Percentiles rank a stretch among this genome's conserved stretches.
phyloP scores from a whole-genome alignment of 2,113 vertebrate species.

The Cnemophilus loriae region DNA sequence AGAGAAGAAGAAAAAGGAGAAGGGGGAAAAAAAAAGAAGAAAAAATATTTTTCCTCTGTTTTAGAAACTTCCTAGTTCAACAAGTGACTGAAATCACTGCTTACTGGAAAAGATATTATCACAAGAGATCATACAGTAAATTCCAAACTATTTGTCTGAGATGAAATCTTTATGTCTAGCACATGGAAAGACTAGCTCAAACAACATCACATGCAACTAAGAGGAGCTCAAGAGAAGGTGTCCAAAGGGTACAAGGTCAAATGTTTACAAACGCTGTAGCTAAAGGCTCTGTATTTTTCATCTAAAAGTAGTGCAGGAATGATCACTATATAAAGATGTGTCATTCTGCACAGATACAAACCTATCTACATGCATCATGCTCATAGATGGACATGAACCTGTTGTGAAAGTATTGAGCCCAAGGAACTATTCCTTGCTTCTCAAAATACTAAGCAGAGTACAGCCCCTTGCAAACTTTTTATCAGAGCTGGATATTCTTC shows the following conservation, averaged over 20 bases:
- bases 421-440: not conserved
- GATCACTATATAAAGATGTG: not conserved
- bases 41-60: not conserved
- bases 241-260: not conserved
- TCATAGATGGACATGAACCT: not conserved
- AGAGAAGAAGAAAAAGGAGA: not conserved
- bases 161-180: not conserved
- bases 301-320: not conserved
- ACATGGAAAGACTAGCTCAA: not conserved
- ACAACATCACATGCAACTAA: not conserved
- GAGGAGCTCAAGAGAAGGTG: not conserved
- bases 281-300: not conserved
- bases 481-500: not conserved
- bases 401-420: not conserved
- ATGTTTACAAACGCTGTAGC: not conserved
- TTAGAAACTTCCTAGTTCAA: not conserved
- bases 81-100: not conserved
- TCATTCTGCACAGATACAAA: not conserved
- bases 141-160: not conserved
- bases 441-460: not conserved
- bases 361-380: not conserved
- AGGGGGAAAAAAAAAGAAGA: fast-evolving
- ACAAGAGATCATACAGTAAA: not conserved
- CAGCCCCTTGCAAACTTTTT: not conserved
- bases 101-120: not conserved